These are phyloP conservation scores for Alligator mississippiensis DNA, from an alignment of 2,113 vertebrate genomes.

Conservation along the genomic window DNA sequence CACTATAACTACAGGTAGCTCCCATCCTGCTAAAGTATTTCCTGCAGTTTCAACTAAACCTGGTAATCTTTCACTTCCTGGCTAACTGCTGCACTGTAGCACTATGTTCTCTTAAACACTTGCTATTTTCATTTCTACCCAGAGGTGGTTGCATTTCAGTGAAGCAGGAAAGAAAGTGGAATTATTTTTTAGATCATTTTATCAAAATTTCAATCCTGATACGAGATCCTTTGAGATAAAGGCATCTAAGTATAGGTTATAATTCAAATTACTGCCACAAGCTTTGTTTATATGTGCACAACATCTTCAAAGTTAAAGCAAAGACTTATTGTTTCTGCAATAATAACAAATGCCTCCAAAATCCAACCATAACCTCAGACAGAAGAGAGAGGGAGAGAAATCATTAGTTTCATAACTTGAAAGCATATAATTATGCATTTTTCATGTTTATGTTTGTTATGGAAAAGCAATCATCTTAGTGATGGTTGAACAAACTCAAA, in stretches of 20 bases:
- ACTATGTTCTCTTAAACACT: conserved; percentile 18
- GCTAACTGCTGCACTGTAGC: not conserved
- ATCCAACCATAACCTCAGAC: conserved; percentile 34
- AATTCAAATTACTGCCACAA: not conserved
- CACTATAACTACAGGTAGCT: conserved; percentile 17
- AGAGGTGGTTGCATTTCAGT: not conserved
- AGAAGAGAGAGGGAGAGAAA: conserved; percentile 18
- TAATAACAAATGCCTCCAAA: conserved; percentile 7
- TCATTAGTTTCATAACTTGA: conserved; percentile 20
- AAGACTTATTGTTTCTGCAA: not conserved
- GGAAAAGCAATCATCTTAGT: conserved; percentile 62
- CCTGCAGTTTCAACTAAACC: not conserved
- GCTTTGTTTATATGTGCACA: not conserved
- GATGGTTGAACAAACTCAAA: conserved; percentile 53
- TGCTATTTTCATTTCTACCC: not conserved
- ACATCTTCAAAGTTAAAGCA: not conserved
- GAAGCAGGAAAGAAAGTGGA: not conserved
- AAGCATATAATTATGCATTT: conserved; percentile 42
- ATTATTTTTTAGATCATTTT: no score
- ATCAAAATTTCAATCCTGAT: no score
- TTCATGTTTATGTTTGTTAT: conserved; percentile 62
- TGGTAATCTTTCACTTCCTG: not conserved
- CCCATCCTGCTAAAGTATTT: not conserved
- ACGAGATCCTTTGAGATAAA: not conserved
- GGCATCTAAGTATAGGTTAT: not conserved